Conservation (phyloP, 1,140 invertebrate species). For the Gonatopus flavifemur region DNA sequence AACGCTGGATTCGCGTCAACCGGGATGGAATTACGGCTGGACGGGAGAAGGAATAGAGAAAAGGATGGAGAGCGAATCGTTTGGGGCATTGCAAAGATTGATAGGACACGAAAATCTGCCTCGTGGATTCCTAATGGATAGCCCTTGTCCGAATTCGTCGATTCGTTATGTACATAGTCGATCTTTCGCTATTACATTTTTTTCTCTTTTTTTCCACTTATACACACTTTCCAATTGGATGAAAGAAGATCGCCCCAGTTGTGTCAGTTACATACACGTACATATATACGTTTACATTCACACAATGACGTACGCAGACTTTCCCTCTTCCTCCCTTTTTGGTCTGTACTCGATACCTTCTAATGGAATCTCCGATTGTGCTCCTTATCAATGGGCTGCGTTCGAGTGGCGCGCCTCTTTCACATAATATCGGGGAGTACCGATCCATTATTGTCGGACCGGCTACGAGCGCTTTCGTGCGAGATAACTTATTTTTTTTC, state of each 20-base stretch:
- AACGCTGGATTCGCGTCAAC: constrained; percentile 35
- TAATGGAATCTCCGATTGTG: constrained; percentile 47
- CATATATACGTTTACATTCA: too few species aligned
- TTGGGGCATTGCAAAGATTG: constrained; percentile 32
- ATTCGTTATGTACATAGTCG: too few species aligned
- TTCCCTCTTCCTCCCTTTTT: constrained; percentile 1
- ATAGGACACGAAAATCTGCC: constrained; percentile 37
- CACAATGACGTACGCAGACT: too few species aligned
- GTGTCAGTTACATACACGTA: too few species aligned
- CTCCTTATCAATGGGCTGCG: constrained; percentile 34
- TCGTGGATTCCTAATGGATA: constrained; percentile 44
- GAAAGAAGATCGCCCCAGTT: too few species aligned
- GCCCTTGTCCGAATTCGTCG: constrained; percentile 41
- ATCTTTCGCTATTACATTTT: constrained; percentile 8
- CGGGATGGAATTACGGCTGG: constrained; percentile 21
- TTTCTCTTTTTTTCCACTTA: neutral
- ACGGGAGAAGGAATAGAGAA: neutral
- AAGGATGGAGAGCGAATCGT: constrained; percentile 9
- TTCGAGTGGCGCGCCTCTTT: constrained; percentile 21
- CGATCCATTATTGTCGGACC: constrained; percentile 26
- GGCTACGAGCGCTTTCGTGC: constrained; percentile 15
- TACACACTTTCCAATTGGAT: constrained; percentile 13
- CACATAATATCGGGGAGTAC: constrained; percentile 15
- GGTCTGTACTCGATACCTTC: constrained; percentile 31
- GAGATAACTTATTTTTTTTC: constrained; percentile 42